Conservation (phyloP, 2,888 invertebrate species). For the Heteromyza rotundicornis region DNA sequence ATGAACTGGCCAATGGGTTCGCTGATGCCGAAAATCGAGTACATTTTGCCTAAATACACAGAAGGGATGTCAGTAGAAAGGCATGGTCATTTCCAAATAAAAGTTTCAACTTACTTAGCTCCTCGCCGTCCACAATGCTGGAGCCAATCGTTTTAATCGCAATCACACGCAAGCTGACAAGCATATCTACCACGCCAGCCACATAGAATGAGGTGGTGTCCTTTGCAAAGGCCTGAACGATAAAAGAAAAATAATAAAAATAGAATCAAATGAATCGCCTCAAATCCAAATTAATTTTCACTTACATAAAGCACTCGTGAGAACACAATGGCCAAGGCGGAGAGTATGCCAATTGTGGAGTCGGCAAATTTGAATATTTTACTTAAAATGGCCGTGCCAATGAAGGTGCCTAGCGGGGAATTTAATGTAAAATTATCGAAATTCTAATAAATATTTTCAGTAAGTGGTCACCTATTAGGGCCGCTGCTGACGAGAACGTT, state of each 20-base stretch:
- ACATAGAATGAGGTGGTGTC: conserved; percentile 52
- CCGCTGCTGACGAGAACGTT: conserved; percentile 53
- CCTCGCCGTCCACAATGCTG: conserved; percentile 57
- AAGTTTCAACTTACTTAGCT: conserved; percentile 56
- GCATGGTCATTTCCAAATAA: conserved; percentile 15
- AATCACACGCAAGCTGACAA: conserved; percentile 56
- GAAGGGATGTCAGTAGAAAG: too few species aligned
- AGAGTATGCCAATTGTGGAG: conserved; percentile 56
- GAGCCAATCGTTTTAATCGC: conserved; percentile 60
- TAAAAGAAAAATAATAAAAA: background rate
- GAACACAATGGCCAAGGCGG: conserved; percentile 52
- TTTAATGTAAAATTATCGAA: conserved; percentile 19
- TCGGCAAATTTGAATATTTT: conserved; percentile 57
- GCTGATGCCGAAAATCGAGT: conserved; percentile 58
- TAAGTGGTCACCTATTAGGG: conserved; percentile 43
- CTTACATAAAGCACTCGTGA: conserved; percentile 58
- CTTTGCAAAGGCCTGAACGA: conserved; percentile 54
- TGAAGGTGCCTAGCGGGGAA: conserved; percentile 58
- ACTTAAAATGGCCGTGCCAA: conserved; percentile 60
- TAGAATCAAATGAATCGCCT: too few species aligned
- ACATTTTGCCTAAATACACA: conserved; percentile 54
- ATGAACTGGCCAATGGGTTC: conserved; percentile 59
- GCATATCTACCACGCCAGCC: conserved; percentile 57
- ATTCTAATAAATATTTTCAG: background rate
- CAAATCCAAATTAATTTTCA: background rate